Conservation (phyloP, 1,140 invertebrate species). For the Trichonephila inaurata region DNA sequence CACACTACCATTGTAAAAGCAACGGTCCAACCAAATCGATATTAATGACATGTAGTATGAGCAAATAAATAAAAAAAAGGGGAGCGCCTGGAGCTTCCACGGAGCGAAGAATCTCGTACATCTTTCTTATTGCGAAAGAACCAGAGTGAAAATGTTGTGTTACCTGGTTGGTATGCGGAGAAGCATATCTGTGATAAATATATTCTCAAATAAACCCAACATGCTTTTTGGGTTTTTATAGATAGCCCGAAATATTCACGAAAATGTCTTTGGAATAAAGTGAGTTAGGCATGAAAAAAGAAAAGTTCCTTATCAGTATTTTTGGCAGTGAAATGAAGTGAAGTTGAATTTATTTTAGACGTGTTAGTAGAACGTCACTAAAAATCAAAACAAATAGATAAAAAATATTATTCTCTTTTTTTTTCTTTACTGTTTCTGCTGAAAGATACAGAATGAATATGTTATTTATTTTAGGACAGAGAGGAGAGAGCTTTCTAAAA, state of each 20-base stretch:
- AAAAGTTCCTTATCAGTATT: too few relatives aligned
- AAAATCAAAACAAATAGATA: too few relatives aligned
- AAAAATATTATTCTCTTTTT: too few relatives aligned
- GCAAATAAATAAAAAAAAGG: background rate
- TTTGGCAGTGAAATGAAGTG: too few relatives aligned
- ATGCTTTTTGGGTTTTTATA: background rate
- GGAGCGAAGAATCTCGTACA: background rate
- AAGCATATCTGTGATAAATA: background rate
- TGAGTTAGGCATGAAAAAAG: background rate
- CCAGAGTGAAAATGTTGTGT: conserved; percentile 4
- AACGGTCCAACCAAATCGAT: background rate
- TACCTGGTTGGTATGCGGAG: background rate
- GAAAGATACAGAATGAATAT: too few relatives aligned
- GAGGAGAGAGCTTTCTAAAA: too few relatives aligned
- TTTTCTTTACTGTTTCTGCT: too few relatives aligned
- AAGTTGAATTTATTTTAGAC: too few relatives aligned
- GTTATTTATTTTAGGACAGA: too few relatives aligned
- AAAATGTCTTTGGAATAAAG: background rate
- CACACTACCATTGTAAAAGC: too few relatives aligned
- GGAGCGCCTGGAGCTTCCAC: background rate
- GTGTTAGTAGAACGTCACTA: too few relatives aligned
- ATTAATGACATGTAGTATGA: background rate
- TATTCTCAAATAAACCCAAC: background rate
- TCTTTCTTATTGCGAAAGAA: background rate
- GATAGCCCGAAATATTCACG: background rate